Evolutionary conservation across 1,140 invertebrate species (phyloP), one percentile per base, ranked within the genome.

Genomic region (Phymastichus coffea): DNA sequence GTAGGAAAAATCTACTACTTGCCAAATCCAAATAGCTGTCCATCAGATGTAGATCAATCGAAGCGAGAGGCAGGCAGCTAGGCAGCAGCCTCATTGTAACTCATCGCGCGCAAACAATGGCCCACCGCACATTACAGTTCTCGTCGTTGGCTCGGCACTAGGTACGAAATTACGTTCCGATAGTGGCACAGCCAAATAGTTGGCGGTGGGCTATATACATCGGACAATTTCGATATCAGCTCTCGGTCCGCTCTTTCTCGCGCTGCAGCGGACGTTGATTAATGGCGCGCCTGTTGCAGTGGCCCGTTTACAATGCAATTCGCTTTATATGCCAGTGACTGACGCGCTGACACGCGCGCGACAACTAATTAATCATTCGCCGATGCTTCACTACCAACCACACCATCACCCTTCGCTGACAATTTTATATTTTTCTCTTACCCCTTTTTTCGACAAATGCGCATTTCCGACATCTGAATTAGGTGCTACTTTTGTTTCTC

Each of bases 261-360:
- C 28, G 6, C 28, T 33, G 28, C n/a, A n/a, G n/a, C n/a, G 67
- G 70, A 71, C 76, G 73, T 80, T 80, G 78, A 80, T 78, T 80
- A 80, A 80, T 79, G 75, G 74, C 76, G 73, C 77, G 78, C 77
- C 77, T 80, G 78, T 80, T 79, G 77, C 78, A 77, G 77, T 66
- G 64, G 57, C n/a, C 14, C 59, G 63, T 73, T 80, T 78, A 79
- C 78, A 79, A 79, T 77, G 78, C 76, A 80, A 80, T 80, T 80
- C 74, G 73, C 75, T 74, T 71, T 70, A n/a, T n/a, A 40, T 73
- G 74, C 75, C 73, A 78, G 75, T 12, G 76, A 77, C 74, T 79
- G 78, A 79, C 78, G 77, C 74, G 74, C 66, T 78, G 74, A 77
- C 78, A 76, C 73, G 73, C 66, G 12, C 28, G 28, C 62, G 62